These are phyloP conservation scores for Drosophila mettleri DNA, from an alignment of 2,888 invertebrate genomes.

Conservation along the genomic window DNA sequence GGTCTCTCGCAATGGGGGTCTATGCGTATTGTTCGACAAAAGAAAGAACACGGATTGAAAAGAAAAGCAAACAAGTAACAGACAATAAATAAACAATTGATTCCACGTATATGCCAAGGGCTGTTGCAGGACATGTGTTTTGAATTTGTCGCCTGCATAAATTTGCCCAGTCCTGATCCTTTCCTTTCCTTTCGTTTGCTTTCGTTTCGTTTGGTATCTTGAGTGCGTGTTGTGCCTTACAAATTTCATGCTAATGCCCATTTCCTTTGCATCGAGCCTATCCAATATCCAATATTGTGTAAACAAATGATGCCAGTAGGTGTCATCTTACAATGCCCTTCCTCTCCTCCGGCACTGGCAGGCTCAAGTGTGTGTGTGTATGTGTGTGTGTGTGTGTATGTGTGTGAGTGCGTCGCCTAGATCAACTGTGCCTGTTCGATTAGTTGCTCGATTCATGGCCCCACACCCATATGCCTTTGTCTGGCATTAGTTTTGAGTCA, in stretches of 20 bases:
- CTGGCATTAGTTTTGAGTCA: constrained; percentile 60
- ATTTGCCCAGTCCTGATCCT: constrained; percentile 63
- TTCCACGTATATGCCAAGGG: constrained; percentile 30
- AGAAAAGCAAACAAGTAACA: constrained; percentile 70
- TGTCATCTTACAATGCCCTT: constrained; percentile 66
- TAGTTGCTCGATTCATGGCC: constrained; percentile 5
- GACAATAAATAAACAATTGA: constrained; percentile 77
- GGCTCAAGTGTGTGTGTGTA: constrained; percentile 68
- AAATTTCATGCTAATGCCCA: constrained; percentile 75
- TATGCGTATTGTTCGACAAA: constrained; percentile 31
- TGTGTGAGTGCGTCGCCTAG: constrained; percentile 68
- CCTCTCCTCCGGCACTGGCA: background rate
- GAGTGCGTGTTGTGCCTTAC: constrained; percentile 79
- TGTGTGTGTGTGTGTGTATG: constrained; percentile 75
- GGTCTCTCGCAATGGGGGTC: constrained; percentile 50
- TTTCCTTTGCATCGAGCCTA: constrained; percentile 64
- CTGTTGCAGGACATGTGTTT: constrained; percentile 71
- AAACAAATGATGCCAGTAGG: constrained; percentile 77
- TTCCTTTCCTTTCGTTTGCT: constrained; percentile 31
- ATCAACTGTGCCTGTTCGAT: constrained; percentile 70
- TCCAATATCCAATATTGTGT: constrained; percentile 78
- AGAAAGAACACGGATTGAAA: constrained; percentile 35
- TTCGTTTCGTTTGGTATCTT: constrained; percentile 26
- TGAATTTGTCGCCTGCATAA: constrained; percentile 79
- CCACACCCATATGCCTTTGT: background rate